Conservation (phyloP, 2,888 invertebrate genomes). For the Capitulum mitella region DNA sequence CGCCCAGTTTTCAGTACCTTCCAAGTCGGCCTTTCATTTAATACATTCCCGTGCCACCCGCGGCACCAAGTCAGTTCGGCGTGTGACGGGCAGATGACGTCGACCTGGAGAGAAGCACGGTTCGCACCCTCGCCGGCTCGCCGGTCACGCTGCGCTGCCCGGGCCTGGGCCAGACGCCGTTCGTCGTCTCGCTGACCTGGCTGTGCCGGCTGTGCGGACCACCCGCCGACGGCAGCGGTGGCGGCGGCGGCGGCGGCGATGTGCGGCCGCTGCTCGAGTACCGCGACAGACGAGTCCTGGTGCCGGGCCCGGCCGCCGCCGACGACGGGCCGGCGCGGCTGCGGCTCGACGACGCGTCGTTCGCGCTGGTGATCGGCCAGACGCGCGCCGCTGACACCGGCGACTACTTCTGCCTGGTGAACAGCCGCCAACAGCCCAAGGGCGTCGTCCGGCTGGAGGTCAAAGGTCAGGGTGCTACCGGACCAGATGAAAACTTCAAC, state of each 20-base stretch:
- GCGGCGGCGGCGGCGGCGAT: conserved; percentile 36
- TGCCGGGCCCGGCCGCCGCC: conserved; percentile 39
- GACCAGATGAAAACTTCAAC: too few species aligned
- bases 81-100: background rate
- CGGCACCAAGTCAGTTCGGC: too few species aligned
- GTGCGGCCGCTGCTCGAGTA: conserved; percentile 49
- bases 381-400: conserved; percentile 57
- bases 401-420: conserved; percentile 60
- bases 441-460: conserved; percentile 58
- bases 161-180: conserved; percentile 58
- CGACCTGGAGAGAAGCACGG: conserved; percentile 47
- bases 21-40: too few species aligned
- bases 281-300: conserved; percentile 50
- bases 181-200: conserved; percentile 59
- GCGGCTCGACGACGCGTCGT: conserved; percentile 45
- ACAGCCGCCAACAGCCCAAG: conserved; percentile 59
- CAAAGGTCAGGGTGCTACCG: conserved; percentile 58
- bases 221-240: conserved; percentile 34
- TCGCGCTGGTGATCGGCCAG: conserved; percentile 52
- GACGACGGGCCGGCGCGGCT: conserved; percentile 51
- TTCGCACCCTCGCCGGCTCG: conserved; percentile 56
- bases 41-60: too few species aligned
- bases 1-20: too few species aligned
- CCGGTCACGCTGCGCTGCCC: conserved; percentile 60
- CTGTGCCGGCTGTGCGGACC: conserved; percentile 38